Base-by-base conservation (phyloP, 30 jellyfish, hydroid and myxozoan species). In the Mastigias papua region DNA sequence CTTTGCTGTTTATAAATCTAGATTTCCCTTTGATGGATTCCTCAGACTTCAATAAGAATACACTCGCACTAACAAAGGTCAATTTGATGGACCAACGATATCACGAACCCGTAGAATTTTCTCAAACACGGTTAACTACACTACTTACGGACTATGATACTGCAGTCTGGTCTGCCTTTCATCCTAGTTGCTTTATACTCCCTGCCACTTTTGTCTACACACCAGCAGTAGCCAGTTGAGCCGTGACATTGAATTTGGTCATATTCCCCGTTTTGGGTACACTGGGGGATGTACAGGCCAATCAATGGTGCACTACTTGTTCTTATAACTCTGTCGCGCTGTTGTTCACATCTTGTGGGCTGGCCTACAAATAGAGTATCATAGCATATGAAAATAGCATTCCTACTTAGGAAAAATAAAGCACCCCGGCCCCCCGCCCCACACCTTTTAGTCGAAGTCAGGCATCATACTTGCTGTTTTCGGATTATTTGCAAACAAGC, bases 141-240 rank as follows among this genome's bases (percentile, higher is more conserved):
- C 1, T 57, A 71, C 93, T 70, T 83, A 83, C 93, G 86, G 71
- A 83, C 93, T 48, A 83, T n/a, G 48, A 75, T 74, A 61, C 71
- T 68, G 84, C 97, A 88, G 64, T 88, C 97, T 8, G 97, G 75
- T 46, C 63, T 78, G 66, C 89, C 97, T 58, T 77, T 22, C 61
- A 50, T 69, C 73, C 78, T 88, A 15, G 98, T 76, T 8, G 83
- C 90, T 16, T 80, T 75, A 46, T 71, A 35, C 69, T 84, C 96
- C 26, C 51, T 69, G 48, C 98, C 98, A 0, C 25, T 50, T 26
- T 82, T 69, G 34, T 94, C 78, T 28, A 83, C 98, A 94, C 98
- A 94, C 97, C 97, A 89, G 66, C 98, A 94, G 48, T 74, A 83
- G 15, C 98, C 98, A 16, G 96, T 89, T 1, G 97, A 93, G 7